Base-by-base conservation (phyloP, 2,797 vertebrate species). In the Sebastes matsubarae region DNA sequence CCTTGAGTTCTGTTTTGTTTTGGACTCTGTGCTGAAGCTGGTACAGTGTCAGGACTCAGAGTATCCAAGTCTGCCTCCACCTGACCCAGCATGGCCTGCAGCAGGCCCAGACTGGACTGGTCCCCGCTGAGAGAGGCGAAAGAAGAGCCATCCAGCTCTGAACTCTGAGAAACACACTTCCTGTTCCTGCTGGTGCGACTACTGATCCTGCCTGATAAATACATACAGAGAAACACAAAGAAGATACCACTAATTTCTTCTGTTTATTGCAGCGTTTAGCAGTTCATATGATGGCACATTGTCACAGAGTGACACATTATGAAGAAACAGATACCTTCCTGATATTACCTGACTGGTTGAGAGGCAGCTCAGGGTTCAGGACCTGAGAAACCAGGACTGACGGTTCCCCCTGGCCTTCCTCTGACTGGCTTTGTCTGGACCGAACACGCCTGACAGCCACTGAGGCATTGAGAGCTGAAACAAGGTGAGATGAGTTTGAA, bases 401-500 rank as follows among this genome's bases (percentile, higher is more conserved):
- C 3, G 74, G 57, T 60, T 95, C 93, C 12, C 92, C 80, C 14
- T 86, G 13, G 12, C 1, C 29, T 24, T 89, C 82, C 0, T 95
- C 93, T 64, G 92, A 85, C 52, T 90, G 92, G 14, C 29, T 84
- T 78, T 86, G 94, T 67, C 91, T 94, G 54, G 94, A 93, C 63
- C 71, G 90, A 52, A 97, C 54, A 87, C 94, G 96, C 84, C 92
- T 91, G 75, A 98, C 95, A 27, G 95, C 93, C 22, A 46, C 34
- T 4, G 97, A 97, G 50, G 95, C 96, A 89, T 99, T 99, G 59
- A 98, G 95, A 72, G 96, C 97, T 97, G 42, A 75, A 83, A 86
- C 24, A 71, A 78, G 4, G 20, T 9, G 2, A 20, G 5, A 68
- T 14, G 12, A 72, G 24, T 63, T 46, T 65, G 8, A 11, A 59